These are phyloP conservation scores for Carettochelys insculpta DNA, from an alignment of 2,113 vertebrate genomes.

Conservation along the genomic window DNA sequence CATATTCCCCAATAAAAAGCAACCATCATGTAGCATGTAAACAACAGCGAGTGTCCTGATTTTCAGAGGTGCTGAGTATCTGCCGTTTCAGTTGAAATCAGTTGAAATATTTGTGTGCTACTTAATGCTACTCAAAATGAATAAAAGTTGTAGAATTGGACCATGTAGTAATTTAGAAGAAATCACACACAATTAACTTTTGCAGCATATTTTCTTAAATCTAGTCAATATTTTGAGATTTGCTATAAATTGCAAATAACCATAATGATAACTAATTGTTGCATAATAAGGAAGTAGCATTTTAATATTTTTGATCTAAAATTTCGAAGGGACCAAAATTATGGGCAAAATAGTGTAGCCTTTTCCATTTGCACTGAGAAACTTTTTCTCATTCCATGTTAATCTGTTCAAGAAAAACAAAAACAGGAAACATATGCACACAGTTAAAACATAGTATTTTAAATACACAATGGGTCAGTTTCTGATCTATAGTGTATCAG, in stretches of 20 bases:
- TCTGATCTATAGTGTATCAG: background rate
- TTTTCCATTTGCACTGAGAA: background rate
- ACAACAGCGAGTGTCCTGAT: background rate
- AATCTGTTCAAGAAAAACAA: background rate
- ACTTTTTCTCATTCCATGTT: background rate
- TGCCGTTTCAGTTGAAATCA: background rate
- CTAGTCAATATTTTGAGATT: background rate
- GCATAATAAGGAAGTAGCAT: background rate
- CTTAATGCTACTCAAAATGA: background rate
- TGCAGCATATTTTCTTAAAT: background rate
- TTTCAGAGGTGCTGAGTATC: background rate
- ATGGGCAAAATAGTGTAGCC: background rate
- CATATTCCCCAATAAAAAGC: slow-evolving; percentile 73
- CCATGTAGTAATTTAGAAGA: background rate
- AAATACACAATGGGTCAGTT: background rate
- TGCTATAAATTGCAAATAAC: background rate
- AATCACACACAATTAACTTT: background rate
- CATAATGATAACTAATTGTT: background rate
- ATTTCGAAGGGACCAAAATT: background rate
- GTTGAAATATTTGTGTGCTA: background rate
- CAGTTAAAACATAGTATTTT: background rate
- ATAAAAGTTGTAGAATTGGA: background rate
- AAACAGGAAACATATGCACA: background rate
- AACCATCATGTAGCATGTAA: background rate
- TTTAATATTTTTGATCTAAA: background rate